Base-by-base conservation (phyloP, 1,140 invertebrate genomes). In the Drosophila nigromelanica region DNA sequence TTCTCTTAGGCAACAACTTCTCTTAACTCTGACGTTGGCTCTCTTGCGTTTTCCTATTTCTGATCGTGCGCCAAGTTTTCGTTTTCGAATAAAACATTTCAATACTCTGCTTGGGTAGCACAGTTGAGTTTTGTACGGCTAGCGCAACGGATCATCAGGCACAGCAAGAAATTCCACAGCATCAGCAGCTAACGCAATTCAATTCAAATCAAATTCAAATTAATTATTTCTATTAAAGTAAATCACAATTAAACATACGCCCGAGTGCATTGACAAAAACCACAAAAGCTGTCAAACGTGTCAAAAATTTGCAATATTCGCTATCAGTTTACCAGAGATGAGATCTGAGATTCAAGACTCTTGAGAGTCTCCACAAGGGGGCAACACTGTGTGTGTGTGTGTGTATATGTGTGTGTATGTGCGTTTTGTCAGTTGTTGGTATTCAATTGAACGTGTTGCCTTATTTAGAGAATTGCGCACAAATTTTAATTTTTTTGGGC, bases 41-140 rank as follows among this genome's bases (percentile, higher is more conserved):
- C 78, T 81, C 76, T 66, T 62, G 71, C 62, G 68, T 89, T 66
- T 87, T 69, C 82, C 40, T 58, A 58, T 58, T 87, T 87, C 75
- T 68, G 82, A 86, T 86, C 80, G 59, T 78, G 54, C 64, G 74
- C 63, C 70, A 77, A 69, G 78, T 78, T 70, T 73, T 78, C 47
- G 61, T 72, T 80, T 87, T 89, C 83, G 71, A 82, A 89, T 87
- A 87, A 89, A 87, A 87, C 83, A 87, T 87, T 87, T 79, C 58
- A 78, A 82, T 89, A 89, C 78, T 69, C 51, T 71, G 56, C 64
- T 58, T 64, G 15, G 64, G 56, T 73, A 48, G 68, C 82, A 76
- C 83, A 87, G 82, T 87, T 89, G 82, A 87, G 79, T 87, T 87
- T 87, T 61, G 66, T 70, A 77, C 78, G 78, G 60, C 83, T 47